A percentile compares a stretch with the other conserved stretches of the same genome.
phyloP scores from a whole-genome alignment of 2,888 invertebrate genomes.

The Mylabris sibirica region DNA sequence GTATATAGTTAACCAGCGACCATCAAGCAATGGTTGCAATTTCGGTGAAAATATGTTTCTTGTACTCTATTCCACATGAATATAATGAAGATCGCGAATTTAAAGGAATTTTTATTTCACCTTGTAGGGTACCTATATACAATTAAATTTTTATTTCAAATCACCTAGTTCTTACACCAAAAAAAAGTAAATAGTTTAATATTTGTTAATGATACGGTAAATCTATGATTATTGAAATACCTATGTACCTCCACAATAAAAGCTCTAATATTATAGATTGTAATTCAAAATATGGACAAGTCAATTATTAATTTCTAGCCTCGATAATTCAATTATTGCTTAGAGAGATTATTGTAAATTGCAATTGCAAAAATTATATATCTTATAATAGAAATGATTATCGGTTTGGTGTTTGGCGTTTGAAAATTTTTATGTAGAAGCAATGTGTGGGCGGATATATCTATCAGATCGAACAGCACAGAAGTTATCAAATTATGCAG shows the following conservation, averaged over 20 bases:
- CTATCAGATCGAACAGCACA: not conserved
- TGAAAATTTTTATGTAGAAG: not conserved
- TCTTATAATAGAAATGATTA: not conserved
- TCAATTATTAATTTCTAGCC: not conserved
- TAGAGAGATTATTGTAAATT: not conserved
- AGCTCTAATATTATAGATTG: not conserved
- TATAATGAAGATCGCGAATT: too few relatives aligned
- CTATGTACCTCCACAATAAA: not conserved
- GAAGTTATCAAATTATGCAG: not conserved
- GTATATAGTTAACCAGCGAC: too few relatives aligned
- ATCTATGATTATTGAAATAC: not conserved
- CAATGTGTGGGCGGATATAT: not conserved
- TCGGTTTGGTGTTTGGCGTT: not conserved
- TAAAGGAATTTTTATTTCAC: not conserved
- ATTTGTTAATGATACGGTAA: not conserved
- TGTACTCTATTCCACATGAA: too few relatives aligned
- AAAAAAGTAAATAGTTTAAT: not conserved
- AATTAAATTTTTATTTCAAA: not conserved
- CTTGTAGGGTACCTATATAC: too few relatives aligned
- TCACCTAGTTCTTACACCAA: not conserved
- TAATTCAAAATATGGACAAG: not conserved
- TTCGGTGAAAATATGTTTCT: too few relatives aligned
- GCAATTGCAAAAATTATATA: constrained; percentile 2
- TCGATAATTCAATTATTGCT: constrained; percentile 3
- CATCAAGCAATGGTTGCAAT: too few relatives aligned